Conservation (phyloP, 1,140 invertebrate genomes). For the Anthonomus grandis region DNA sequence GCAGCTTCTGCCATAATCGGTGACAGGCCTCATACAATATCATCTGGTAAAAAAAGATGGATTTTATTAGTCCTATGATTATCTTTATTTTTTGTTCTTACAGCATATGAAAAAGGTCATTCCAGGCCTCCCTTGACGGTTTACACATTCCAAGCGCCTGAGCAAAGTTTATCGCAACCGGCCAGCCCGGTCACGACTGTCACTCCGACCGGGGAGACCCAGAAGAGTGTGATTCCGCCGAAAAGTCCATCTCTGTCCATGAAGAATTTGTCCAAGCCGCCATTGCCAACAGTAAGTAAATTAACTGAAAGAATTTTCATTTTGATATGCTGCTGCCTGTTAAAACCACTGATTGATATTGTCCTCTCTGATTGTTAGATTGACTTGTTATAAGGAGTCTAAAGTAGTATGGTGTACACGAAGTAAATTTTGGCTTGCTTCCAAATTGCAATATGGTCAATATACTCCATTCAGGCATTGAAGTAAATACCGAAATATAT, state of each 20-base stretch:
- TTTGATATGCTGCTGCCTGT: too few species aligned
- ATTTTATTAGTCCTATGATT: not conserved
- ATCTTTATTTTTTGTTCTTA: constrained; percentile 12
- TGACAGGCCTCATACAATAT: constrained; percentile 89
- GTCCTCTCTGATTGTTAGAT: too few species aligned
- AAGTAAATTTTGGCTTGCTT: too few species aligned
- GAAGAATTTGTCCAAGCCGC: constrained; percentile 54
- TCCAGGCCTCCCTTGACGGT: constrained; percentile 81
- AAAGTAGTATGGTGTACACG: too few species aligned
- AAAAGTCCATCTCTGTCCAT: constrained; percentile 46
- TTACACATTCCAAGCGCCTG: constrained; percentile 72
- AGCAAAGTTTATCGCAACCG: constrained; percentile 57
- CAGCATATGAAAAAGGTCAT: constrained; percentile 83
- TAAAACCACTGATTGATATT: too few species aligned
- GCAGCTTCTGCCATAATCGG: constrained; percentile 69
- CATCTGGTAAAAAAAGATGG: constrained; percentile 58
- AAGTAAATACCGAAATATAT: too few species aligned
- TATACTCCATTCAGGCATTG: too few species aligned
- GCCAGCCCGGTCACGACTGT: constrained; percentile 56
- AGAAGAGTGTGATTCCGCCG: constrained; percentile 44
- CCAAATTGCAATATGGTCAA: too few species aligned
- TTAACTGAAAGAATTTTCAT: too few species aligned
- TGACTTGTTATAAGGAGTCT: too few species aligned
- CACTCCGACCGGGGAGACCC: constrained; percentile 32
- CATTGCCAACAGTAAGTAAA: constrained; percentile 61